These are phyloP conservation scores for Otolemur garnettii DNA, from an alignment of 2,113 vertebrate genomes.

Conservation along the genomic window DNA sequence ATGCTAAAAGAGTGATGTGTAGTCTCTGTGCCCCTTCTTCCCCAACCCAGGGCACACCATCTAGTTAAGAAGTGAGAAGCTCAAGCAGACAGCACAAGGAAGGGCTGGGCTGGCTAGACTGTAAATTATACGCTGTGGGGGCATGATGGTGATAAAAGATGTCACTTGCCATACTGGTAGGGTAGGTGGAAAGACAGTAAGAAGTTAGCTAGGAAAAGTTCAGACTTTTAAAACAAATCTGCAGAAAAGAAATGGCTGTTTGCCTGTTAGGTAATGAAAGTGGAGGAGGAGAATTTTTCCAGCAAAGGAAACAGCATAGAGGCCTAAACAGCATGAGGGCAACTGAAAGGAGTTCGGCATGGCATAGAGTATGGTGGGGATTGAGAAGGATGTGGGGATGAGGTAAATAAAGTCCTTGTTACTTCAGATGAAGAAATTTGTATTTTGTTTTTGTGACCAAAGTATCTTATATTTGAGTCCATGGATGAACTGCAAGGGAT, in stretches of 20 bases:
- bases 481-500: neutral
- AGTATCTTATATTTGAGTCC: neutral
- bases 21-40: neutral
- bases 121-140: neutral
- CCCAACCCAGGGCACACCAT: neutral
- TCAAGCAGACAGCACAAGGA: neutral
- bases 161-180: neutral
- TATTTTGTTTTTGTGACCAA: neutral
- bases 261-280: neutral
- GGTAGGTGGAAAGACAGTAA: neutral
- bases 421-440: neutral
- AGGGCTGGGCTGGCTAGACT: neutral
- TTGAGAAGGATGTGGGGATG: neutral
- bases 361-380: neutral
- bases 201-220: neutral
- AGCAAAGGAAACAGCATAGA: neutral
- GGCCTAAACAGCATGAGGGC: neutral
- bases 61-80: neutral
- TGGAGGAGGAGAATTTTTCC: neutral
- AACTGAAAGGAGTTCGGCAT: neutral
- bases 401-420: neutral
- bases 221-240: neutral
- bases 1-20: neutral
- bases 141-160: neutral
- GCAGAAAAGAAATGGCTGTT: conserved; percentile 5